phyloP scores from a whole-genome alignment of 2,888 invertebrate species.

The Luffia ferchaultella region DNA sequence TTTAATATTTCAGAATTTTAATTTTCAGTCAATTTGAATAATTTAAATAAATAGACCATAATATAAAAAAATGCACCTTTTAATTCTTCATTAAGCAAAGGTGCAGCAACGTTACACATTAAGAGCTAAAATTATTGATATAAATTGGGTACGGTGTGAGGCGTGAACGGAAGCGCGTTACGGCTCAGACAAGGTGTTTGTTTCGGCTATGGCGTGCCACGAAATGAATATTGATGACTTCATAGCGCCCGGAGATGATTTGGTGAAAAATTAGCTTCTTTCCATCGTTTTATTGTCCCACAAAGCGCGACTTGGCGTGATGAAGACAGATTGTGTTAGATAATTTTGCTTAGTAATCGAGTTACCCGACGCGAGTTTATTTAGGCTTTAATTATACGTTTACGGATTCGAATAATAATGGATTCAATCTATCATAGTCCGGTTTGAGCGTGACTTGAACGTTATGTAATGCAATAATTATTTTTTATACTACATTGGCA shows the following conservation, averaged over 20 bases:
- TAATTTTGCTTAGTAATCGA: constrained; percentile 50
- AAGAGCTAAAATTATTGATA: background rate
- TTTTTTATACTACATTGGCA: too few species aligned
- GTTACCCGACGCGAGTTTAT: background rate
- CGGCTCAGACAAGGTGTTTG: constrained; percentile 24
- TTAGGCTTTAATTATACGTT: background rate
- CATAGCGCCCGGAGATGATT: constrained; percentile 60
- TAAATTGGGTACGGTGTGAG: background rate
- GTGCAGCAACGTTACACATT: constrained; percentile 29
- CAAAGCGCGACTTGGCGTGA: constrained; percentile 36
- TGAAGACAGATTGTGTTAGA: constrained; percentile 59
- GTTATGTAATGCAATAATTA: too few species aligned
- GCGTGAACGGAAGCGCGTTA: background rate
- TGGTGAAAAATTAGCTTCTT: constrained; percentile 63
- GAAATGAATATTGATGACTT: constrained; percentile 66
- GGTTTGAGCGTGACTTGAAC: too few species aligned
- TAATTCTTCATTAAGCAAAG: background rate
- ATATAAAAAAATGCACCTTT: background rate
- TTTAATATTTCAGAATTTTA: too few species aligned
- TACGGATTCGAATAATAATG: background rate
- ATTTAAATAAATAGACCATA: too few species aligned
- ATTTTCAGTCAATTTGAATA: too few species aligned
- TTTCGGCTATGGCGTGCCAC: constrained; percentile 54
- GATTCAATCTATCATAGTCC: background rate
- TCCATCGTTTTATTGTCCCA: constrained; percentile 60